Conservation (phyloP, 1,140 invertebrate genomes). For the Oryctes rhinoceros region DNA sequence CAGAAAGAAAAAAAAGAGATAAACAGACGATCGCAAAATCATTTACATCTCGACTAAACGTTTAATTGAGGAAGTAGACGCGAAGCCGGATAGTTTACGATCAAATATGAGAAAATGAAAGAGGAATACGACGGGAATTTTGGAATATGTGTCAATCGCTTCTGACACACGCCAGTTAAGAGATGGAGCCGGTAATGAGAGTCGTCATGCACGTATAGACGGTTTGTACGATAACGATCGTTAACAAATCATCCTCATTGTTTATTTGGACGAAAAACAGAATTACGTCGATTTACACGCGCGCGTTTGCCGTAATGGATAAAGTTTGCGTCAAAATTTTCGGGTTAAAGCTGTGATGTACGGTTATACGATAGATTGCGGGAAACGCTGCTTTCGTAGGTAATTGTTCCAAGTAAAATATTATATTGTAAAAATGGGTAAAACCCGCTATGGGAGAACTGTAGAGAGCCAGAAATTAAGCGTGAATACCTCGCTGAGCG, state of each 20-base stretch:
- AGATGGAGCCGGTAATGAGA: not conserved
- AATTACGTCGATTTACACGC: not conserved
- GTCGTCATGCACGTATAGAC: not conserved
- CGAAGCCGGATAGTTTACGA: no score
- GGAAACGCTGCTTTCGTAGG: not conserved
- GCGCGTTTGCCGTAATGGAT: not conserved
- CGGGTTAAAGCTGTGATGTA: not conserved
- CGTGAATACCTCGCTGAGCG: no score
- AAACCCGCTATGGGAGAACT: no score
- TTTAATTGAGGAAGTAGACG: not conserved
- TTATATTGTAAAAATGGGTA: no score
- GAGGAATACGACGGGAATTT: no score
- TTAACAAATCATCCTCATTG: not conserved
- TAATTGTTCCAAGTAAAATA: not conserved
- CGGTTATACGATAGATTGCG: not conserved
- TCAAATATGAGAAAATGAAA: no score
- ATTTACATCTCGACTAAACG: not conserved
- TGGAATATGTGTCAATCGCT: not conserved
- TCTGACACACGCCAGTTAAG: not conserved
- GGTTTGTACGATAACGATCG: not conserved
- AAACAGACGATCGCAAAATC: no score
- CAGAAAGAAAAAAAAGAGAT: no score
- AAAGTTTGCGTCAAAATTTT: not conserved
- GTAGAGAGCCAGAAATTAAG: no score
- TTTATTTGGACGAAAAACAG: not conserved